phyloP scores from a whole-genome alignment of 2,113 vertebrate species.

The Pycnonotus jocosus region DNA sequence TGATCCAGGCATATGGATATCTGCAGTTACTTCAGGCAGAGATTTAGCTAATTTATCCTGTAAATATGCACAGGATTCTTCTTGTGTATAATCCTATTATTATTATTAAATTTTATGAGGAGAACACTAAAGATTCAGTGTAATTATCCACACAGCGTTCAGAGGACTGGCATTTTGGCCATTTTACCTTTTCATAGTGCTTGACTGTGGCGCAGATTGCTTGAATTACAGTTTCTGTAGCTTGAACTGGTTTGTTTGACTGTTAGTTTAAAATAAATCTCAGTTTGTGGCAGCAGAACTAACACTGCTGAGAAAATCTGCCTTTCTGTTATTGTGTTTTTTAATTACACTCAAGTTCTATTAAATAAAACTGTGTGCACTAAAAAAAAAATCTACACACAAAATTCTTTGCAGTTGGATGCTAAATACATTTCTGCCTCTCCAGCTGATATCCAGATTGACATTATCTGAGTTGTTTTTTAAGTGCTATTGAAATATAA shows the following conservation, averaged over 20 bases:
- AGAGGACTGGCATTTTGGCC: background rate
- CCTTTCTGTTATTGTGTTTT: background rate
- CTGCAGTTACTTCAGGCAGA: background rate
- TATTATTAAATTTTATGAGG: background rate
- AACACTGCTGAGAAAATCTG: background rate
- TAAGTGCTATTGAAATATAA: background rate
- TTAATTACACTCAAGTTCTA: background rate
- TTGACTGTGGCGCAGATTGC: background rate
- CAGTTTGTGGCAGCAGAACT: background rate
- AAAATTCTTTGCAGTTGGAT: background rate
- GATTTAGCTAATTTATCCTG: background rate
- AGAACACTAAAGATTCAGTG: background rate
- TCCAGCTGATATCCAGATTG: background rate
- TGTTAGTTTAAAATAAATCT: background rate
- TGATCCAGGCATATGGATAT: background rate
- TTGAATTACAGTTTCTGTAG: background rate
- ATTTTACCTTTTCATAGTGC: background rate
- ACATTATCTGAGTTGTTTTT: background rate
- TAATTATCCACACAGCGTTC: background rate
- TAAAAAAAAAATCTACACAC: background rate
- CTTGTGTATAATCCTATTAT: background rate
- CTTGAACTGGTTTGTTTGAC: background rate
- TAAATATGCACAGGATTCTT: background rate
- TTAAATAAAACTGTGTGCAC: background rate
- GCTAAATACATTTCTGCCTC: background rate